phyloP scores from a whole-genome alignment of 2,113 vertebrate genomes.

The Crotalus helleri region DNA sequence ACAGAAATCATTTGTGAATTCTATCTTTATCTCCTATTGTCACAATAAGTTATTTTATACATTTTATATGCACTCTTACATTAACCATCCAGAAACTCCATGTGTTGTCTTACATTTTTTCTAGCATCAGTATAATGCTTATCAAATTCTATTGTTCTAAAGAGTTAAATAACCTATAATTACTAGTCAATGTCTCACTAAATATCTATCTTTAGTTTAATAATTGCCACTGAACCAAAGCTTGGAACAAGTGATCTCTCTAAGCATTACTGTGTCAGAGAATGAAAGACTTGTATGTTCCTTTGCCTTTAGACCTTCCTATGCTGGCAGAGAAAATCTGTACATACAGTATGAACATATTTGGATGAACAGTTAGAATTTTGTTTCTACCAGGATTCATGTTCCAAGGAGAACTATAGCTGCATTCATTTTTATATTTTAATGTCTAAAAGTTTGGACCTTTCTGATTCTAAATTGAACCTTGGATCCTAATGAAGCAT shows the following conservation, averaged over 20 bases:
- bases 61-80: not conserved
- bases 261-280: not conserved
- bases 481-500: not conserved
- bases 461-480: not conserved
- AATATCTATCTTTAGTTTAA: not conserved
- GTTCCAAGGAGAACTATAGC: not conserved
- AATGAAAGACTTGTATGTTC: not conserved
- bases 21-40: not conserved
- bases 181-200: not conserved
- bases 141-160: not conserved
- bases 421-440: not conserved
- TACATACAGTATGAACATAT: not conserved
- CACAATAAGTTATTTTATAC: not conserved
- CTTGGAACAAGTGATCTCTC: not conserved
- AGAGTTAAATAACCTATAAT: not conserved
- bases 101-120: not conserved
- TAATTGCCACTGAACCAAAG: not conserved
- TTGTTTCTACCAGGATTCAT: not conserved
- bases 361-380: not conserved
- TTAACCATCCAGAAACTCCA: not conserved
- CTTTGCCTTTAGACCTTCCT: not conserved
- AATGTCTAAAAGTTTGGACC: not conserved
- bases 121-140: not conserved
- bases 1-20: conserved; percentile 6
- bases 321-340: not conserved